A percentile compares a stretch with the other conserved stretches of the same genome.
Evolutionary conservation across 2,113 vertebrate species (phyloP).

Genomic region (Guaruba guarouba): DNA sequence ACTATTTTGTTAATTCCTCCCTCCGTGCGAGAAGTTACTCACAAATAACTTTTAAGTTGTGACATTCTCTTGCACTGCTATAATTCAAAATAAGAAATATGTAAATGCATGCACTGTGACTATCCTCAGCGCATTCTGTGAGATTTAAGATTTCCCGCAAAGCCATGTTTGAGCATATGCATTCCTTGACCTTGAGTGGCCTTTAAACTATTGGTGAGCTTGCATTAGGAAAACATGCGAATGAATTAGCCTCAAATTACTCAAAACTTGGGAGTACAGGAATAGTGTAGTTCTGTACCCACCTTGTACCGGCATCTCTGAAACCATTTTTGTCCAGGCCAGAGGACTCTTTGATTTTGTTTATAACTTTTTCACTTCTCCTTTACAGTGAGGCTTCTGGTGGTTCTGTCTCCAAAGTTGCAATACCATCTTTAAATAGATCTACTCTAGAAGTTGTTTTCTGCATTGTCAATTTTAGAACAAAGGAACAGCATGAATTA

Average conservation of each 20-base stretch:
- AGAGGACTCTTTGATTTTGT: neutral
- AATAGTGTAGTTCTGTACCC: neutral
- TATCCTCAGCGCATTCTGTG: neutral
- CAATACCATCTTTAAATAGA: neutral
- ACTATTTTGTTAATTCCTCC: neutral
- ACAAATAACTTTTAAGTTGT: neutral
- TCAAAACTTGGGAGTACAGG: neutral
- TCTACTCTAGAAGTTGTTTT: neutral
- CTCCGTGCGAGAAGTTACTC: neutral
- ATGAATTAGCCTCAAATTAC: neutral
- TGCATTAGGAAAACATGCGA: neutral
- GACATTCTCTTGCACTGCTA: neutral
- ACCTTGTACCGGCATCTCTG: neutral
- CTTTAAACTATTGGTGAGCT: neutral
- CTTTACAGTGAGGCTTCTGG: neutral
- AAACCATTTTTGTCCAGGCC: neutral
- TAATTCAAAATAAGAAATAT: neutral
- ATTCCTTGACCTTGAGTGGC: neutral
- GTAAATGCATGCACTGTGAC: neutral
- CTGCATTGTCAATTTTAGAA: neutral
- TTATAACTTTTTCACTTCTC: neutral
- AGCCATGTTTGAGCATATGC: accelerated
- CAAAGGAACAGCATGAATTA: neutral
- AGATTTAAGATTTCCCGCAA: neutral
- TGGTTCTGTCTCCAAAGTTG: neutral